Percentiles rank a stretch among this genome's conserved stretches.
Conservation (phyloP, 1,140 invertebrate species). For the Phthorimaea operculella region DNA sequence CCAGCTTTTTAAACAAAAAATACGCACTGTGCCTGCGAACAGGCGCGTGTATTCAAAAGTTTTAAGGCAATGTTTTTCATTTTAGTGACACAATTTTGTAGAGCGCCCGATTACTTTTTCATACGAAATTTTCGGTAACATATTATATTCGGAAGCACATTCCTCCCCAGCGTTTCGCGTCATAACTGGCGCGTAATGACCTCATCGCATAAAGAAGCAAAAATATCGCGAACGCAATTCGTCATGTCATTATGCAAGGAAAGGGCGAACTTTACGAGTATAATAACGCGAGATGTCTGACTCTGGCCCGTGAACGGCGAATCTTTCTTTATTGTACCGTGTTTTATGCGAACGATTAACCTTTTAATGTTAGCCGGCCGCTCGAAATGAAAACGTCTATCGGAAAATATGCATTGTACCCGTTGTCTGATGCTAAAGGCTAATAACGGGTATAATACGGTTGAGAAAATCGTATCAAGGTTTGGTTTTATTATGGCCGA, state of each 20-base stretch:
- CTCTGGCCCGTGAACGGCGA: constrained; percentile 53
- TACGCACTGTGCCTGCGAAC: constrained; percentile 10
- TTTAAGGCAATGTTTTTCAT: constrained; percentile 20
- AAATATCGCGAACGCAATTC: constrained; percentile 65
- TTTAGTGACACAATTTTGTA: constrained; percentile 19
- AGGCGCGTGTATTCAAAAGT: constrained; percentile 24
- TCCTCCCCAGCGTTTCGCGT: constrained; percentile 29
- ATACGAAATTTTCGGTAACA: neutral
- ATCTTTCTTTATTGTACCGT: constrained; percentile 62
- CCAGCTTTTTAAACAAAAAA: constrained; percentile 39
- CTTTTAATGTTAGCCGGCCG: constrained; percentile 59
- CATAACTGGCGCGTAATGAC: constrained; percentile 50
- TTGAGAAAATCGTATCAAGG: neutral
- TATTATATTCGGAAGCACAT: constrained; percentile 22
- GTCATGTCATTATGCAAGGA: constrained; percentile 67
- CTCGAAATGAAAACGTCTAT: constrained; percentile 46
- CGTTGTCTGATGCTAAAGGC: neutral
- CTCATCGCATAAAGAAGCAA: constrained; percentile 58
- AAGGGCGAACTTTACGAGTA: constrained; percentile 66
- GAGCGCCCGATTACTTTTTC: constrained; percentile 13
- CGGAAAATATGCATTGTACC: constrained; percentile 16
- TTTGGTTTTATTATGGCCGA: too few species aligned
- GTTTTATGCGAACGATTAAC: constrained; percentile 67
- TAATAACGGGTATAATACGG: neutral
- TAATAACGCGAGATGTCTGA: constrained; percentile 66